Conservation (phyloP, 2,113 vertebrate genomes). For the Hippopotamus amphibius region DNA sequence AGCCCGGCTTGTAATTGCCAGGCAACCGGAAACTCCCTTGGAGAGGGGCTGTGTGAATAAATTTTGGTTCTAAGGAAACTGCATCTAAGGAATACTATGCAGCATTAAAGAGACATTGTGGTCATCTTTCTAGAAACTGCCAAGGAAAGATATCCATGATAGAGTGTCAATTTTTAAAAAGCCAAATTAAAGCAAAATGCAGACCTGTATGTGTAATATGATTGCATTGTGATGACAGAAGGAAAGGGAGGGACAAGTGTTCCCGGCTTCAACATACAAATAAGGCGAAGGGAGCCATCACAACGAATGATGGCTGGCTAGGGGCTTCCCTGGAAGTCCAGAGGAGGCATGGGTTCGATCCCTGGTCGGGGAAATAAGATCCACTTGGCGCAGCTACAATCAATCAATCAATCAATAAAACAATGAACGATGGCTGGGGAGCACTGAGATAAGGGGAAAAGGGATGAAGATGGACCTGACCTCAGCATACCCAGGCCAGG, state of each 20-base stretch:
- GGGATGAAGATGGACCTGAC: background rate
- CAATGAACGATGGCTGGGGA: fast-evolving
- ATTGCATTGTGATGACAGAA: background rate
- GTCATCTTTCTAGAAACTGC: background rate
- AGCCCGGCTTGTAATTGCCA: fast-evolving
- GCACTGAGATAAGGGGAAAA: background rate
- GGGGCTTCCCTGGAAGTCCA: too few species aligned
- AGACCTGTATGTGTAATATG: background rate
- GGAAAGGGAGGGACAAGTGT: background rate
- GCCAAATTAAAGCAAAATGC: constrained; percentile 8
- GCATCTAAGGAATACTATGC: background rate
- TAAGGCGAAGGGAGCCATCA: background rate
- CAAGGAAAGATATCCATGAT: background rate
- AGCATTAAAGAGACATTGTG: background rate
- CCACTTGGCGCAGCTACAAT: too few species aligned
- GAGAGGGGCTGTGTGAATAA: background rate
- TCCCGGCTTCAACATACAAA: background rate
- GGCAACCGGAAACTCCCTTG: background rate
- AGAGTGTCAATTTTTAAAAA: background rate
- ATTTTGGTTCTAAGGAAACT: background rate
- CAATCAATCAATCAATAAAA: too few species aligned
- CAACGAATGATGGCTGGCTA: fast-evolving
- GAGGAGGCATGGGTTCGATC: too few species aligned
- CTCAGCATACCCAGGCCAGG: background rate
- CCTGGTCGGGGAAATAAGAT: too few species aligned